These are phyloP conservation scores for Drosophila tropicalis DNA, from an alignment of 1,140 invertebrate genomes.

Conservation along the genomic window DNA sequence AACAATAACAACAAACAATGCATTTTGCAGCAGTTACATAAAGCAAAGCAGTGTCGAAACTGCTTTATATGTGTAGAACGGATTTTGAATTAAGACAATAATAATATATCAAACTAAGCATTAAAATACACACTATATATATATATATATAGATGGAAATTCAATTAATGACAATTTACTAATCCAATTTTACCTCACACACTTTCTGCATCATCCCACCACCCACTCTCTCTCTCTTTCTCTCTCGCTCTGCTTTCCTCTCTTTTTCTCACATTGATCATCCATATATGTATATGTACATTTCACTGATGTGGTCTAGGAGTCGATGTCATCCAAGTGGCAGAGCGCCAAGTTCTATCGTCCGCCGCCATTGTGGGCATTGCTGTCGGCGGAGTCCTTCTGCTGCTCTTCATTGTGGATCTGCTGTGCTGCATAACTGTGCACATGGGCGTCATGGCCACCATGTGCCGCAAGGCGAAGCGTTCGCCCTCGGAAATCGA, in stretches of 20 bases:
- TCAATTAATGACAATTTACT: slow-evolving; percentile 59
- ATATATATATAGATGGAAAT: slow-evolving; percentile 31
- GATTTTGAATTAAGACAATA: background rate
- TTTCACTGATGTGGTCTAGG: slow-evolving; percentile 39
- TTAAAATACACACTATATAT: background rate
- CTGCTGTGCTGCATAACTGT: slow-evolving; percentile 86
- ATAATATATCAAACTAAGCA: background rate
- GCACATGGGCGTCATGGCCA: slow-evolving; percentile 88
- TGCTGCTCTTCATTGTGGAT: slow-evolving; percentile 91
- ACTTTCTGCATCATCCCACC: slow-evolving; percentile 17
- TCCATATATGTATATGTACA: background rate
- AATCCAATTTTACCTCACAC: slow-evolving; percentile 40
- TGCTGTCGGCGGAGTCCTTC: slow-evolving; percentile 88
- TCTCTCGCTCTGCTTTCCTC: background rate
- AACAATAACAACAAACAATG: slow-evolving; percentile 1
- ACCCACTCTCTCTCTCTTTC: slow-evolving; percentile 15
- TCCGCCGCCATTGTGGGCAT: slow-evolving; percentile 91
- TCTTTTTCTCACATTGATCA: slow-evolving; percentile 5
- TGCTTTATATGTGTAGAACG: background rate
- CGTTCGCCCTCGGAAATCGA: slow-evolving; percentile 84
- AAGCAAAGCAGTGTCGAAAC: too few relatives aligned
- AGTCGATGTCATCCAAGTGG: slow-evolving; percentile 84
- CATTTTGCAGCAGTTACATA: background rate
- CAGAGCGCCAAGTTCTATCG: slow-evolving; percentile 86
- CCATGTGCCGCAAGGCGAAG: slow-evolving; percentile 87